Evolutionary conservation across 1,140 invertebrate genomes (phyloP).

Genomic region (Philotrypesis tridentata): DNA sequence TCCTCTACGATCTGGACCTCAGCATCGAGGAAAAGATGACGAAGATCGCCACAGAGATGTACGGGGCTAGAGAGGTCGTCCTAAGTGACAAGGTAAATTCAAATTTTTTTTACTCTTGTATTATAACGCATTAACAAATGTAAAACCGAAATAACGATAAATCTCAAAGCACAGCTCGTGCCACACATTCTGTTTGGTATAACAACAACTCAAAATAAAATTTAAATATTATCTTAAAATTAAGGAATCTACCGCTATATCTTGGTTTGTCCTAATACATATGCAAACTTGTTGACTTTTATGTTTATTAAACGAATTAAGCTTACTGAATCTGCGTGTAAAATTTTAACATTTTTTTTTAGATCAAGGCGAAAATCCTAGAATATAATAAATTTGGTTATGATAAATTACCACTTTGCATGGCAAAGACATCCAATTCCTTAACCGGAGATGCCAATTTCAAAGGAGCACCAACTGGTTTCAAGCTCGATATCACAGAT

Average conservation of each 20-base stretch:
- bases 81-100: slow-evolving; percentile 79
- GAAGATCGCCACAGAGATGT: slow-evolving; percentile 94
- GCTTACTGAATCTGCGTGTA: neutral
- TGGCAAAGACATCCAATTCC: slow-evolving; percentile 98
- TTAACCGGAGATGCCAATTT: slow-evolving; percentile 84
- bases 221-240: too few relatives aligned
- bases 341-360: neutral
- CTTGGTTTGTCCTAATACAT: too few relatives aligned
- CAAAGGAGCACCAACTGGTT: slow-evolving; percentile 94
- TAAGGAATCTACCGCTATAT: too few relatives aligned
- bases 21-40: slow-evolving; percentile 92
- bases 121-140: too few relatives aligned
- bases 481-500: slow-evolving; percentile 89
- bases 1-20: slow-evolving; percentile 88
- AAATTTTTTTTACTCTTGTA: too few relatives aligned
- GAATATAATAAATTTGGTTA: slow-evolving; percentile 81
- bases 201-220: too few relatives aligned
- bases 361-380: slow-evolving; percentile 67
- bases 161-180: too few relatives aligned
- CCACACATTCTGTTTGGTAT: too few relatives aligned
- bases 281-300: too few relatives aligned
- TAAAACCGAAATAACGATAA: too few relatives aligned
- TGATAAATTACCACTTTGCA: slow-evolving; percentile 94
- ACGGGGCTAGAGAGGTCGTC: slow-evolving; percentile 92
- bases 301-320: too few relatives aligned